These are phyloP conservation scores for cattle (Bos taurus) DNA, from an alignment of 2,113 vertebrate genomes.

Conservation along the genomic window DNA sequence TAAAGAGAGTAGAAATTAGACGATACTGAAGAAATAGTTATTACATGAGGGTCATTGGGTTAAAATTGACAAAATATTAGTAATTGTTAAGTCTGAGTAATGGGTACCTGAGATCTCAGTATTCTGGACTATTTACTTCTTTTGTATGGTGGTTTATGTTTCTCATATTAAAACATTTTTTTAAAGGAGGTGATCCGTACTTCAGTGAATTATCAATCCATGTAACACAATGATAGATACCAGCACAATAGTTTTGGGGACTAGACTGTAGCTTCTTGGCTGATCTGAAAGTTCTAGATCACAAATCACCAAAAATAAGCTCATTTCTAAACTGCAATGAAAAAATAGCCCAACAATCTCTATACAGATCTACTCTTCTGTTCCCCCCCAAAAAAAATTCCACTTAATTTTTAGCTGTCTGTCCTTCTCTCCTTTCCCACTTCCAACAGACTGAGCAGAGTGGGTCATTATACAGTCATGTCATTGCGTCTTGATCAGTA, in stretches of 20 bases:
- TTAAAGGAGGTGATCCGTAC: neutral
- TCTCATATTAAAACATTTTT: neutral
- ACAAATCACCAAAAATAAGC: neutral
- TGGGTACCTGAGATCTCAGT: neutral
- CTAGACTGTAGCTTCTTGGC: neutral
- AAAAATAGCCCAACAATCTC: neutral
- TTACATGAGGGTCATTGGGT: neutral
- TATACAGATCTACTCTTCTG: neutral
- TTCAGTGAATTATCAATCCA: neutral
- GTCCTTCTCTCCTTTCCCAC: neutral
- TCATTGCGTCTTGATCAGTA: neutral
- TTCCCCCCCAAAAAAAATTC: rapidly evolving
- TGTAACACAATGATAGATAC: neutral
- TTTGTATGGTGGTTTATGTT: neutral
- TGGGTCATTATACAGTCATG: neutral
- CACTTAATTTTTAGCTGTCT: neutral
- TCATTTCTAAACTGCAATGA: neutral
- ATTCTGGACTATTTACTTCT: neutral
- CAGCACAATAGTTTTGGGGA: neutral
- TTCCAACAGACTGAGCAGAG: neutral
- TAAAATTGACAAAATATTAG: neutral
- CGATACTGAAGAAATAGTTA: neutral
- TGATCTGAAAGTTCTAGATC: neutral
- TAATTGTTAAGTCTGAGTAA: neutral
- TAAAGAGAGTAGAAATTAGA: neutral